Percentiles rank a stretch among this genome's conserved stretches.
Evolutionary conservation across 2,113 vertebrate species (phyloP).

Genomic region (Eublepharis macularius): DNA sequence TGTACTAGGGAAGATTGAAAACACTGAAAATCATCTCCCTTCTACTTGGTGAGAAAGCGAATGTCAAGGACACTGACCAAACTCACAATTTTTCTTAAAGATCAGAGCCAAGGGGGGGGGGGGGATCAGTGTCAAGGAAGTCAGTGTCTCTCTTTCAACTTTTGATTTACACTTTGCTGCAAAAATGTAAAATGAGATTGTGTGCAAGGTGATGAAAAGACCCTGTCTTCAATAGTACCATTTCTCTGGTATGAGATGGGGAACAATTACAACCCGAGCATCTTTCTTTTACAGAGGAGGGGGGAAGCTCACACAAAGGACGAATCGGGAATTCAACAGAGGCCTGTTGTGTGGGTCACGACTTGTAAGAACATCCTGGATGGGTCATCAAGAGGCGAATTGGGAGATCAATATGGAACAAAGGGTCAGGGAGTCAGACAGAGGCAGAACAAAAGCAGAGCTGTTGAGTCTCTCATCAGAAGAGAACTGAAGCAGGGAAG

Average conservation of each 20-base stretch:
- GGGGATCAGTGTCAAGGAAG: conserved; percentile 25
- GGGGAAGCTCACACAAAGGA: not conserved
- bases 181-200: conserved; percentile 43
- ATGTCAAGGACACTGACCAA: conserved; percentile 44
- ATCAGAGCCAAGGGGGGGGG: conserved; percentile 10
- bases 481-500: not conserved
- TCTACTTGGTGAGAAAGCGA: conserved; percentile 37
- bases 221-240: not conserved
- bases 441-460: not conserved
- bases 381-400: not conserved
- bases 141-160: conserved; percentile 15
- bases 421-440: not conserved
- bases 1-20: conserved; percentile 31
- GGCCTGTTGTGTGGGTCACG: not conserved
- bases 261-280: not conserved
- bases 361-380: not conserved
- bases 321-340: not conserved
- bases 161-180: conserved; percentile 47
- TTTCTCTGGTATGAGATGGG: not conserved
- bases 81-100: conserved; percentile 21
- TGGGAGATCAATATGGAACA: not conserved
- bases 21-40: conserved; percentile 36
- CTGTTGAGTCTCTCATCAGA: not conserved
- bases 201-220: conserved; percentile 45
- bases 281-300: not conserved